Percentiles rank a stretch among this genome's conserved stretches.
Conservation (phyloP, 1,140 invertebrate species). For the Temnothorax nylanderi region DNA sequence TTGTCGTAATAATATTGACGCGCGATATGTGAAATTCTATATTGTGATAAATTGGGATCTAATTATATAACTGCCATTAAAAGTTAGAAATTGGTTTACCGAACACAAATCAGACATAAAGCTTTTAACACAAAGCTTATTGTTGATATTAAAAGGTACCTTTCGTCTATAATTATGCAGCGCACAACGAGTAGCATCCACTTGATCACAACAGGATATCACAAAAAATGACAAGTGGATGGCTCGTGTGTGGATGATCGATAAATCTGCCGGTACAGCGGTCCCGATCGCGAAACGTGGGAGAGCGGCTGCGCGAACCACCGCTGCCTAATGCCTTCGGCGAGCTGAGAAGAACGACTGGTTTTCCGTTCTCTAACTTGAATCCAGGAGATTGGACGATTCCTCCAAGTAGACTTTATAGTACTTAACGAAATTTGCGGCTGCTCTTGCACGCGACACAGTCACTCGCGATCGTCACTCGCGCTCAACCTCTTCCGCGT, state of each 20-base stretch:
- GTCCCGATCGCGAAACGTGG: background rate
- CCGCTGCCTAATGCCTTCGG: conserved; percentile 24
- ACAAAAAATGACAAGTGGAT: background rate
- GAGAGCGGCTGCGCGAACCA: conserved; percentile 24
- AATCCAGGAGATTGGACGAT: conserved; percentile 10
- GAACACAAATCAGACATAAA: background rate
- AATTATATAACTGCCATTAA: background rate
- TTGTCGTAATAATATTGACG: background rate
- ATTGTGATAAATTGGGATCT: background rate
- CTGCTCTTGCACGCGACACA: background rate
- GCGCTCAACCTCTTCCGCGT: background rate
- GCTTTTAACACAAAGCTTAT: background rate
- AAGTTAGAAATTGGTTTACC: background rate
- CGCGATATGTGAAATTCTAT: background rate
- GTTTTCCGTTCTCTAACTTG: background rate
- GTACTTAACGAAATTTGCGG: conserved; percentile 27
- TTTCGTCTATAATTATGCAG: background rate
- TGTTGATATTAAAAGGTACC: conserved; percentile 6
- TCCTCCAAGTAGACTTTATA: conserved; percentile 9
- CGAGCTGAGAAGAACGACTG: conserved; percentile 40
- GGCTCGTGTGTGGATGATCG: background rate
- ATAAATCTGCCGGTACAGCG: conserved; percentile 1
- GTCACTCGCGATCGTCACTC: background rate
- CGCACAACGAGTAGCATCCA: background rate
- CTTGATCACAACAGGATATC: background rate